phyloP scores from a whole-genome alignment of 2,797 vertebrate genomes.

The Adelosebastes latens region DNA sequence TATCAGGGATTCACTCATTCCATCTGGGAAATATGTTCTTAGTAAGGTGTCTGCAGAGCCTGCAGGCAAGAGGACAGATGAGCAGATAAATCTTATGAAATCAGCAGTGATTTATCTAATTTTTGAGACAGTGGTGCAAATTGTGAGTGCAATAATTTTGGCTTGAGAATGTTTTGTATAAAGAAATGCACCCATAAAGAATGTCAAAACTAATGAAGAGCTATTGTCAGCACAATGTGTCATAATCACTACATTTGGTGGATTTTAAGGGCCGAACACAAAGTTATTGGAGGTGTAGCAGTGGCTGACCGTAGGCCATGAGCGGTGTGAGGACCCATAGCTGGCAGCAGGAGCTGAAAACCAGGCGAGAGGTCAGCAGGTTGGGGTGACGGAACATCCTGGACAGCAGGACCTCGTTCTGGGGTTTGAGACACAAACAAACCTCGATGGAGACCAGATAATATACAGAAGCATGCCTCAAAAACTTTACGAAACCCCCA shows the following conservation, averaged over 20 bases:
- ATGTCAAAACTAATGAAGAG: neutral
- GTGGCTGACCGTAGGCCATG: slow-evolving; percentile 92
- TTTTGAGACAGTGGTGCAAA: neutral
- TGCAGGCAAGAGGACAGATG: slow-evolving; percentile 49
- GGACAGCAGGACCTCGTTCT: slow-evolving; percentile 93
- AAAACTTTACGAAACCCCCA: neutral
- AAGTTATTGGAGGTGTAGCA: neutral
- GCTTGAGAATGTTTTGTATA: neutral
- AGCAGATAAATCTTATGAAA: neutral
- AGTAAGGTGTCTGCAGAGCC: slow-evolving; percentile 93
- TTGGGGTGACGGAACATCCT: slow-evolving; percentile 92
- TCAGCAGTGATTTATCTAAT: neutral
- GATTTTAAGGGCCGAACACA: neutral
- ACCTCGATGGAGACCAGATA: neutral
- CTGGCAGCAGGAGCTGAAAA: slow-evolving; percentile 93
- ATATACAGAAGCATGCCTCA: neutral
- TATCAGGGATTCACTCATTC: slow-evolving; percentile 96
- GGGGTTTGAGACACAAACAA: slow-evolving; percentile 26
- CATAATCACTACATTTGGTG: neutral
- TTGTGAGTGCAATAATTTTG: neutral
- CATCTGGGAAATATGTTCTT: slow-evolving; percentile 93
- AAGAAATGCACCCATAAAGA: neutral
- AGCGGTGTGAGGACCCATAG: slow-evolving; percentile 96
- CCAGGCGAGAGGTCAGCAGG: slow-evolving; percentile 91
- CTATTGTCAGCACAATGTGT: neutral